A percentile compares a stretch with the other conserved stretches of the same genome.
These are phyloP conservation scores for Odontamblyopus rebecca DNA, from an alignment of 2,797 vertebrate species.

Conservation along the genomic window DNA sequence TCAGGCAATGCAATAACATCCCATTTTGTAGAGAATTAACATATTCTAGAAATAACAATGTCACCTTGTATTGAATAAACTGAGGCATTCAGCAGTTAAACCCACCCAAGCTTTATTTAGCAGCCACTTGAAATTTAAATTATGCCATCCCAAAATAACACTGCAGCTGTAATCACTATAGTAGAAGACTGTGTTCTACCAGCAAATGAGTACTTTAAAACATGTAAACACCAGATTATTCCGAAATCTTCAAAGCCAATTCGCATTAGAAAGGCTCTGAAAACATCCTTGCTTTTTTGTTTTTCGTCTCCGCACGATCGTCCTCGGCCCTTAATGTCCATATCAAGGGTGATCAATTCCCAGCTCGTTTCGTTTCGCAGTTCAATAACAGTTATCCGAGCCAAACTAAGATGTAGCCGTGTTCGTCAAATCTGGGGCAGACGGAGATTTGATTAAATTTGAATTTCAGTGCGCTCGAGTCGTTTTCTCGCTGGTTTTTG, in stretches of 20 bases:
- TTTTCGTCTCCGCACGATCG: neutral
- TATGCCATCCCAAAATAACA: neutral
- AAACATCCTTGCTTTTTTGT: neutral
- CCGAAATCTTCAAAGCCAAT: slow-evolving; percentile 29
- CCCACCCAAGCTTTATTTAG: neutral
- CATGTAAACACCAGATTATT: slow-evolving; percentile 21
- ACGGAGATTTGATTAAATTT: neutral
- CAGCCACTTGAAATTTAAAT: neutral
- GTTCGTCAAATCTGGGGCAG: neutral
- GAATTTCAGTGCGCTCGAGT: slow-evolving; percentile 19
- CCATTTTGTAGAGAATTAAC: neutral
- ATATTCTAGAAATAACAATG: slow-evolving; percentile 3
- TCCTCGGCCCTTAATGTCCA: slow-evolving; percentile 13
- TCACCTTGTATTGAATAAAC: neutral
- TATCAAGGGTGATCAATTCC: slow-evolving; percentile 18
- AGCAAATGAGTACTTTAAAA: slow-evolving; percentile 17
- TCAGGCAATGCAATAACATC: too few species aligned
- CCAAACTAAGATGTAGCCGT: slow-evolving; percentile 8
- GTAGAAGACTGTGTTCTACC: slow-evolving; percentile 3
- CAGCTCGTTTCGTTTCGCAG: slow-evolving; percentile 20
- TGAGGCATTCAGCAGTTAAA: neutral
- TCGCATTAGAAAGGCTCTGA: slow-evolving; percentile 16
- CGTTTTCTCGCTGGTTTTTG: slow-evolving; percentile 14
- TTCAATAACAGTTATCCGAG: slow-evolving; percentile 10
- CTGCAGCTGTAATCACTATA: neutral